Evolutionary conservation across 1,140 invertebrate species (phyloP).

Genomic region (Brachionus rubens): DNA sequence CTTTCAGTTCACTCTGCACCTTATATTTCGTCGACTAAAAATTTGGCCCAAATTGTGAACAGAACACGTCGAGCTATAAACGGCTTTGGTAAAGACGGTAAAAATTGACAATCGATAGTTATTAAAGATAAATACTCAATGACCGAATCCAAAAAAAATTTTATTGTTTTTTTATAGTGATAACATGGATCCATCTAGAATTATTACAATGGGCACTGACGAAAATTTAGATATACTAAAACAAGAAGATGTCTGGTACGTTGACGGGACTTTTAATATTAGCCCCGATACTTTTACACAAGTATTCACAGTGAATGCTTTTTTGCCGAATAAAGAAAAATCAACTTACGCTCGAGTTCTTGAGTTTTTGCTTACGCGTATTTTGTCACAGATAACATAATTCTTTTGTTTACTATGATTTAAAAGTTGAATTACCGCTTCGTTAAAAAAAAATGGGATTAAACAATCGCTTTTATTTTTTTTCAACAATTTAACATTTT

Average conservation of each 20-base stretch:
- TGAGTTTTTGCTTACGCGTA: no score
- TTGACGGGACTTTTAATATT: constrained; percentile 1
- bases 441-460: no score
- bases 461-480: no score
- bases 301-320: background rate
- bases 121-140: background rate
- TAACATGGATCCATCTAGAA: background rate
- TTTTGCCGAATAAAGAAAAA: no score
- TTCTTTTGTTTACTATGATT: no score
- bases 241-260: background rate
- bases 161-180: background rate
- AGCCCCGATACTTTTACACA: background rate
- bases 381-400: no score
- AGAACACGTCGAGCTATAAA: background rate
- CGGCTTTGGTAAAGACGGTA: background rate
- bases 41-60: background rate
- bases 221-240: background rate
- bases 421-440: no score
- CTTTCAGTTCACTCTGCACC: background rate
- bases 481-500: no score
- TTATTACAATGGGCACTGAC: background rate
- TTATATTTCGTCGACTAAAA: background rate
- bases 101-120: background rate
- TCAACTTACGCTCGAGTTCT: no score
- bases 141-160: background rate